Base-by-base conservation (phyloP, 2,888 invertebrate species). In the Saturnia pavonia region DNA sequence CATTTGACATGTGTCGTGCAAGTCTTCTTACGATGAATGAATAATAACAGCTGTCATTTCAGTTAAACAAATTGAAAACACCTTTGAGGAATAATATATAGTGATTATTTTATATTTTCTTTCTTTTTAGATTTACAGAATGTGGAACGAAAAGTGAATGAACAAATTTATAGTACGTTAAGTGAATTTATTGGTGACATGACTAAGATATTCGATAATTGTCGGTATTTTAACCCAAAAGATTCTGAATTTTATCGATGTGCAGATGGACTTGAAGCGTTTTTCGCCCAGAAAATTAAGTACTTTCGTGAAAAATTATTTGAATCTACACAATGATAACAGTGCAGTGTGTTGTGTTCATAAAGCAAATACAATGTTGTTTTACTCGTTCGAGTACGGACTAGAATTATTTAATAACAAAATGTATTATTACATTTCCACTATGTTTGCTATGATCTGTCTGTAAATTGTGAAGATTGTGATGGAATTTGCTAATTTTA, bases 171-270 rank as follows among this genome's bases (percentile, higher is more conserved):
- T 90, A 96, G 96, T 85, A 97, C 96, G 87, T 94, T 99, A 80
- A 97, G 97, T 88, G 99, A 99, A 87, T 99, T 99, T 91, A 98
- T 99, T 85, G 98, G 98, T 87, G 99, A 99, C 89, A 98, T 99
- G 96, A 99, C 98, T 75, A 98, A 98, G 93, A 98, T 99, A 86
- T 99, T 99, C 92, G 99, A 99, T 94, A 99, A 99, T 93, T 99
- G 99, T 95, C 97, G 99, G 77, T 98, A 98, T 88, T 99, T 99
- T 94, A 99, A 99, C 93, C 98, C 98, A 73, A 97, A 97, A 85
- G 98, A 98, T 89, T 98, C 99, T 25, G 97, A 98, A 74, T 99
- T 99, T 93, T 99, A 97, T 94, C 97, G 98, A 85, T 99, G 99
- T 94, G 99, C 99, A 34, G 99, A 99, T 88, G 97, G 97, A 70